Base-by-base conservation (phyloP, 2,113 vertebrate species). In the Oceanites oceanicus region DNA sequence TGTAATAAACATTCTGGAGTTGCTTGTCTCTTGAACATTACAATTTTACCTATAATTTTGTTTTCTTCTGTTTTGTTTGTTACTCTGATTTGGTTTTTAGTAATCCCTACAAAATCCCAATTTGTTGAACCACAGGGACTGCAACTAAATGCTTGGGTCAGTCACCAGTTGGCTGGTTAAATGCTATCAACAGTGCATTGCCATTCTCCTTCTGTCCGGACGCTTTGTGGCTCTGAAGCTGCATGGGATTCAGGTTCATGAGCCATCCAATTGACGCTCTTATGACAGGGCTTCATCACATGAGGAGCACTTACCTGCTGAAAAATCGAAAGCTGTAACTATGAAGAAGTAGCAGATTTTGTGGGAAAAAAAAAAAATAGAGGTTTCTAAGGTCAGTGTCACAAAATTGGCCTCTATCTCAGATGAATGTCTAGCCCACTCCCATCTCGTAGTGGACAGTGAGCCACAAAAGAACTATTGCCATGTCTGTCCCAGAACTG, bases 361-460 rank as follows among this genome's bases (percentile, higher is more conserved):
- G 40, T 13, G 32, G 32, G 11, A 4, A 3, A 16, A n/a, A 18
- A 19, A n/a, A 34, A 15, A 30, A 32, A 22, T 4, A 25, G 4
- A 29, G 1, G 2, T 53, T 88, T 65, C 53, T 30, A 26, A 20
- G 6, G 29, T 34, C 13, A 26, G 2, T n/a, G 47, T 11, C 16
- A 78, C n/a, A 88, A 47, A 61, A 82, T 30, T 82, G 13, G 6
- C 3, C 34, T 18, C 3, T 78, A 56, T 23, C 7, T 50, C 32
- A 73, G 25, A n/a, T 23, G 5, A 50, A 30, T 36, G 7, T 30
- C 34, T 65, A n/a, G 13, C 32, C 7, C 4, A 15, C 7, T 70
- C 13, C 32, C 34, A 47, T 15, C 15, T 4, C 0, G 0, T 42
- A 74, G 56, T 11, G 29, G 22, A 70, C 14, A 3, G 1, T 6